Conservation (phyloP, 2,797 vertebrate species). For the Macropodus opercularis region DNA sequence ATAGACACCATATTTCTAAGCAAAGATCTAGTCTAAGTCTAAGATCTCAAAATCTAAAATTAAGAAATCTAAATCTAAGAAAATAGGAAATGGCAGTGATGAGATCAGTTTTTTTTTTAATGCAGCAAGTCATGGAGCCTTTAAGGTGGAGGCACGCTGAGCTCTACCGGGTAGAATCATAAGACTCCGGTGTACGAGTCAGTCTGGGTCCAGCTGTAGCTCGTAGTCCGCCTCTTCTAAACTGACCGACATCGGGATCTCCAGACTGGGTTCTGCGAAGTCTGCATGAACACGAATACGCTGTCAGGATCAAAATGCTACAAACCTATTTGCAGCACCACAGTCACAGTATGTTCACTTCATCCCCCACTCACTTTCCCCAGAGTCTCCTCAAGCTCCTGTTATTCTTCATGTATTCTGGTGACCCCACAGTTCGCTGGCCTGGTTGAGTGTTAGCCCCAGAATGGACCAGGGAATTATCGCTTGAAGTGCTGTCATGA, state of each 20-base stretch:
- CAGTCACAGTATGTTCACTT: not conserved
- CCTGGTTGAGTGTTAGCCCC: slow-evolving; percentile 77
- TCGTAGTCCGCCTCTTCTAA: slow-evolving; percentile 92
- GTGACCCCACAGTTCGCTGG: slow-evolving; percentile 85
- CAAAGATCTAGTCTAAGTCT: too few species aligned
- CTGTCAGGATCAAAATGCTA: not conserved
- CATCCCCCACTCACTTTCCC: slow-evolving; percentile 90
- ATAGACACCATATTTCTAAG: too few species aligned
- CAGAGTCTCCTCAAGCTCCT: slow-evolving; percentile 95
- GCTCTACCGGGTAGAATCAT: slow-evolving; percentile 72
- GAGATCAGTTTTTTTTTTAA: too few species aligned
- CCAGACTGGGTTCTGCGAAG: slow-evolving; percentile 94
- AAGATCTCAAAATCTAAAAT: too few species aligned
- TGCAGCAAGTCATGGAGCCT: too few species aligned
- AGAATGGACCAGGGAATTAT: slow-evolving; percentile 84
- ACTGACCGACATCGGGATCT: slow-evolving; percentile 86
- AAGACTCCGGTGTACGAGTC: slow-evolving; percentile 88
- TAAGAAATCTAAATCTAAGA: too few species aligned
- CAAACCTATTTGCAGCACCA: not conserved
- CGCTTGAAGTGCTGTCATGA: slow-evolving; percentile 79
- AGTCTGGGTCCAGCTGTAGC: slow-evolving; percentile 94
- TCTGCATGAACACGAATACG: slow-evolving; percentile 69
- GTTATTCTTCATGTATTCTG: slow-evolving; percentile 91
- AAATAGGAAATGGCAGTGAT: not conserved
- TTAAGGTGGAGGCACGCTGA: not conserved